Conservation (phyloP, 2,797 vertebrate genomes). For the Toxotes lorentzi region DNA sequence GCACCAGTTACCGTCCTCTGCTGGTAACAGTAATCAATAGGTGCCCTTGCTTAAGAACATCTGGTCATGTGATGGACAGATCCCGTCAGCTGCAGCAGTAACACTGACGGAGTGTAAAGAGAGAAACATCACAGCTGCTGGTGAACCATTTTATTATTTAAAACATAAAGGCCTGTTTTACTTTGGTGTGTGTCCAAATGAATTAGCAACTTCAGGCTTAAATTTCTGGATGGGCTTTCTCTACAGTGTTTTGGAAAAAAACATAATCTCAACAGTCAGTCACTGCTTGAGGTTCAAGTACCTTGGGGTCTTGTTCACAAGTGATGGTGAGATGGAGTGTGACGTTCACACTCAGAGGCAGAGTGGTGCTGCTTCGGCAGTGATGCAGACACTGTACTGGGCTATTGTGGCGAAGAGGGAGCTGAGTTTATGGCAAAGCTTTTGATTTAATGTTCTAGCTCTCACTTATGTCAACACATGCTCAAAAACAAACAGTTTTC, state of each 20-base stretch:
- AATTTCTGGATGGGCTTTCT: no score
- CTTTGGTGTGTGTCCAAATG: background rate
- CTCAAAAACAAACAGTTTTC: background rate
- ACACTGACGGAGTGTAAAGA: slow-evolving; percentile 7
- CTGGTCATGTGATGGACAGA: slow-evolving; percentile 30
- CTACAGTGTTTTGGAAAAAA: background rate
- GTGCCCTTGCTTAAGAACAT: slow-evolving; percentile 36
- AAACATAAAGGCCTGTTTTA: background rate
- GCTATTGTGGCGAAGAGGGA: background rate
- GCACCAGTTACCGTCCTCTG: slow-evolving; percentile 13
- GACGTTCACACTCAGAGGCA: background rate
- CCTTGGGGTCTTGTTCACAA: background rate
- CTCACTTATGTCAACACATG: background rate
- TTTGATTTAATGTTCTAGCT: no score
- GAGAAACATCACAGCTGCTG: background rate
- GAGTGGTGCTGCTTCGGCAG: background rate
- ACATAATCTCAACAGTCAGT: background rate
- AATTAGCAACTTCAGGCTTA: background rate
- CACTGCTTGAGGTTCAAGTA: background rate
- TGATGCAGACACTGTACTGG: background rate
- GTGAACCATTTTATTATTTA: background rate
- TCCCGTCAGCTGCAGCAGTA: slow-evolving; percentile 1
- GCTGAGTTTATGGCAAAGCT: background rate
- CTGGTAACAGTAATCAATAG: slow-evolving; percentile 40
- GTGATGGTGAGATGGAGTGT: background rate